These are phyloP conservation scores for Saturnia japonica DNA, from an alignment of 2,888 invertebrate genomes.

Conservation along the genomic window DNA sequence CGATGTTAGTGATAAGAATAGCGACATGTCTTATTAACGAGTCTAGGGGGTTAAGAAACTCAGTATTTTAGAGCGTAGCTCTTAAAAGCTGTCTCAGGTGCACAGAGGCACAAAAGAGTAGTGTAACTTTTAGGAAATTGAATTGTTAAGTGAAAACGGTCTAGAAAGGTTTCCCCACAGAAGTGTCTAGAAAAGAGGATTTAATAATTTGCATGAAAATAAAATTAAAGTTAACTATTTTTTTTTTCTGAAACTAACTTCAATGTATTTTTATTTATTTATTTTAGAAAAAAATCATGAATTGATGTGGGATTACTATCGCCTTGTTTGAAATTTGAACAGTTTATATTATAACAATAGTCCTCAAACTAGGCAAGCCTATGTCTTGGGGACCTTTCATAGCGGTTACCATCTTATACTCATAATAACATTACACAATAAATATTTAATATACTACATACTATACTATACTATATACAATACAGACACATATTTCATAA, in stretches of 20 bases:
- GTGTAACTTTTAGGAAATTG: constrained; percentile 44
- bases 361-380: no score
- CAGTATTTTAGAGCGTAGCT: constrained; percentile 37
- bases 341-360: no score
- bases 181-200: background rate
- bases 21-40: constrained; percentile 43
- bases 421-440: no score
- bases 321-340: no score
- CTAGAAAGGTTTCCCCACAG: constrained; percentile 15
- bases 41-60: constrained; percentile 33
- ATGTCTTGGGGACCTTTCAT: no score
- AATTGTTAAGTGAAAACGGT: constrained; percentile 38
- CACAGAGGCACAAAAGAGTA: constrained; percentile 31
- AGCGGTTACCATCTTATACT: no score
- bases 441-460: no score
- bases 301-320: background rate
- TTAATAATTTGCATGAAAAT: background rate
- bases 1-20: constrained; percentile 18
- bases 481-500: no score
- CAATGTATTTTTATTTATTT: background rate
- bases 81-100: constrained; percentile 49
- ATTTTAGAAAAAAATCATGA: background rate
- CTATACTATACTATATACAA: no score
- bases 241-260: no score
- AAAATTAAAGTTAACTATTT: background rate